phyloP scores from a whole-genome alignment of 2,888 invertebrate genomes.

The Pandemis heparana region DNA sequence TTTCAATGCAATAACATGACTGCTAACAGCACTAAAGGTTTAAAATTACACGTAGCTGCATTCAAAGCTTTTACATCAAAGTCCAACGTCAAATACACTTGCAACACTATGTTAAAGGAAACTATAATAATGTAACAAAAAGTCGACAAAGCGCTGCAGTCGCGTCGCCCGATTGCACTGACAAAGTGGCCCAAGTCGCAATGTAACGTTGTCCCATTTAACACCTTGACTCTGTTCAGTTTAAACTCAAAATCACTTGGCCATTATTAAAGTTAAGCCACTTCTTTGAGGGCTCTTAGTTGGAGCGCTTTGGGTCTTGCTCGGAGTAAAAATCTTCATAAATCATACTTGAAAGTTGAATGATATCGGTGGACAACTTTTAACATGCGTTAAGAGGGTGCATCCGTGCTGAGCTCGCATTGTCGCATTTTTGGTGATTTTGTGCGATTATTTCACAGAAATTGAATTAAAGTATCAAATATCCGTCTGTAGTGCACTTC shows the following conservation, averaged over 20 bases:
- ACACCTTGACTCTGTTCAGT: neutral
- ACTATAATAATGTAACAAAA: constrained; percentile 5
- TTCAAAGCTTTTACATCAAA: neutral
- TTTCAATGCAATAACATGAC: no score
- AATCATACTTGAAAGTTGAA: constrained; percentile 12
- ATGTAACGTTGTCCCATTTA: neutral
- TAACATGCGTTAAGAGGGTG: neutral
- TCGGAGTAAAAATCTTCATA: constrained; percentile 23
- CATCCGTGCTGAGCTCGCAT: no score
- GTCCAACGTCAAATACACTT: neutral
- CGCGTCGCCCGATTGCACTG: neutral
- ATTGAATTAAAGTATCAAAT: no score
- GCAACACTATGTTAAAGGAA: neutral
- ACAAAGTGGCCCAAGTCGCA: neutral
- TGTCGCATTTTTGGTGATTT: no score
- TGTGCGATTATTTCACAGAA: no score
- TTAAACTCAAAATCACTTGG: constrained; percentile 2
- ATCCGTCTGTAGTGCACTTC: no score
- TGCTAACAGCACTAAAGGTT: no score
- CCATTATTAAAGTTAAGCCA: constrained; percentile 3
- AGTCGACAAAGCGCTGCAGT: neutral
- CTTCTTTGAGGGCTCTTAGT: constrained; percentile 4
- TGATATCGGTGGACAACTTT: neutral
- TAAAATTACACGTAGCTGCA: neutral
- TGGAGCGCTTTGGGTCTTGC: neutral